These are phyloP conservation scores for Danio kyathit DNA, from an alignment of 2,797 vertebrate genomes.

Conservation along the genomic window DNA sequence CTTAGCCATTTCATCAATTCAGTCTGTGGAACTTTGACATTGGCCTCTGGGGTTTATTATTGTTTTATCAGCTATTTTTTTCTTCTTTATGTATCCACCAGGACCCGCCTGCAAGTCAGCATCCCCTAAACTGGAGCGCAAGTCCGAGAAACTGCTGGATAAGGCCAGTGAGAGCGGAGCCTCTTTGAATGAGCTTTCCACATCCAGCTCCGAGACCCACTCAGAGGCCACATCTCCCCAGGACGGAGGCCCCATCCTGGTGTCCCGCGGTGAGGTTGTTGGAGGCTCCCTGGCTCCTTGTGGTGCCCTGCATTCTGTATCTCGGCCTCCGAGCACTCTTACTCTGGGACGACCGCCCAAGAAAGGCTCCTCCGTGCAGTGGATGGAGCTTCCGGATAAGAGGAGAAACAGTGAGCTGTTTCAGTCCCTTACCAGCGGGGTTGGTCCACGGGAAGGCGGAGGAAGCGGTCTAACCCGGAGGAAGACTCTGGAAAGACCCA, in stretches of 20 bases:
- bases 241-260: conserved; percentile 73
- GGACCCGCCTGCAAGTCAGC: conserved; percentile 80
- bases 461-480: conserved; percentile 87
- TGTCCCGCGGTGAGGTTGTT: conserved; percentile 51
- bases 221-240: conserved; percentile 87
- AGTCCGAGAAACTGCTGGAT: conserved; percentile 81
- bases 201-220: conserved; percentile 89
- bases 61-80: conserved; percentile 22
- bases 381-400: conserved; percentile 87
- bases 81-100: conserved; percentile 62
- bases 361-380: conserved; percentile 84
- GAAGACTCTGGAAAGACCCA: conserved; percentile 87
- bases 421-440: conserved; percentile 85
- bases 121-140: conserved; percentile 84
- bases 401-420: conserved; percentile 92
- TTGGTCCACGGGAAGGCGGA: conserved; percentile 71
- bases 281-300: conserved; percentile 61
- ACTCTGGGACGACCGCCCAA: conserved; percentile 87
- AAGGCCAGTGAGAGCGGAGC: conserved; percentile 91
- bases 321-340: conserved; percentile 84
- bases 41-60: conserved; percentile 11
- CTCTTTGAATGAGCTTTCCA: conserved; percentile 87
- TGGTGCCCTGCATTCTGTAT: conserved; percentile 75
- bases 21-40: conserved; percentile 22
- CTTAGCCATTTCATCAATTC: conserved; percentile 29